Evolutionary conservation across 2,797 vertebrate genomes (phyloP).

Genomic region (Spea hammondii): DNA sequence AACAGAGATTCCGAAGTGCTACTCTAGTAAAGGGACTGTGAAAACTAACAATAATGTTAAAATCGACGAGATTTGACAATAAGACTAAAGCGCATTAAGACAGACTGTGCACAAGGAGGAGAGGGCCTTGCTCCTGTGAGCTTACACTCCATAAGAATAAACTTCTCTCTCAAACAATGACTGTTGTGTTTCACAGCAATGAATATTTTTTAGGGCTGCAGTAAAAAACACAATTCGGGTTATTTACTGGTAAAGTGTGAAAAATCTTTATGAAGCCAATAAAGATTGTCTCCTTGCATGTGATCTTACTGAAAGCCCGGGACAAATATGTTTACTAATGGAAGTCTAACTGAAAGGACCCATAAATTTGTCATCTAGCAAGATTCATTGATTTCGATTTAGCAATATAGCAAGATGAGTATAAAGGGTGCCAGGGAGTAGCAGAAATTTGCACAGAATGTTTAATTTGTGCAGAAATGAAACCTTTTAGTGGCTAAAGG

Average conservation of each 20-base stretch:
- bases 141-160: neutral
- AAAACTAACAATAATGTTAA: too few relatives aligned
- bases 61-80: too few relatives aligned
- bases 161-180: conserved; percentile 11
- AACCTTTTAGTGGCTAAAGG: conserved; percentile 60
- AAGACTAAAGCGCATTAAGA: too few relatives aligned
- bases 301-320: conserved; percentile 49
- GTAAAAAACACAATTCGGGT: conserved; percentile 47
- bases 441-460: conserved; percentile 52
- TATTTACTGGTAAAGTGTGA: conserved; percentile 53
- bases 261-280: conserved; percentile 51
- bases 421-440: conserved; percentile 41
- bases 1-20: too few relatives aligned
- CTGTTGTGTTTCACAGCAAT: conserved; percentile 42
- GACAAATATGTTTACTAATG: conserved; percentile 54
- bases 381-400: conserved; percentile 53
- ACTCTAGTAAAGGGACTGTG: too few relatives aligned
- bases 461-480: conserved; percentile 57
- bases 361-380: conserved; percentile 50
- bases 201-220: conserved; percentile 35
- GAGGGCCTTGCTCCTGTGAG: too few relatives aligned
- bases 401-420: conserved; percentile 45
- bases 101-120: too few relatives aligned
- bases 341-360: conserved; percentile 50
- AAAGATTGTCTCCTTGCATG: conserved; percentile 49